phyloP scores from a whole-genome alignment of 2,113 vertebrate genomes.

The Upupa epops region DNA sequence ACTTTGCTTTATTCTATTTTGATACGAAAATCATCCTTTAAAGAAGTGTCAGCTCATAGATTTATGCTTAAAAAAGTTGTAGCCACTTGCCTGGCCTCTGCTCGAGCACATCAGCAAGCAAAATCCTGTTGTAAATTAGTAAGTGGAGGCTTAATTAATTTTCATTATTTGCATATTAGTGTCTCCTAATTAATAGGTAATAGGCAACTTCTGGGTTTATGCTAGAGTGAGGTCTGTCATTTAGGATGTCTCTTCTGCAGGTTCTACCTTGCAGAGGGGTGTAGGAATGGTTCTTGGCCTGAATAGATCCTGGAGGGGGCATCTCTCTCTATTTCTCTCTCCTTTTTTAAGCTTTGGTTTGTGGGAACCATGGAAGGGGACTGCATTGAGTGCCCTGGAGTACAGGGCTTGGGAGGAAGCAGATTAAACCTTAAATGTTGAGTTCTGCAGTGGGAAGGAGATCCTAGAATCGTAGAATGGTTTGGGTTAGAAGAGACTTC shows the following conservation, averaged over 20 bases:
- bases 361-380: too few species aligned
- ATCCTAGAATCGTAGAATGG: too few species aligned
- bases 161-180: constrained; percentile 35
- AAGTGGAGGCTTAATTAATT: constrained; percentile 49
- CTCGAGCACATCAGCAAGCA: not conserved
- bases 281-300: not conserved
- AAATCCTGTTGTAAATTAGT: constrained; percentile 2
- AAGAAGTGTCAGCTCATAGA: not conserved
- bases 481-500: too few species aligned
- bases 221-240: not conserved
- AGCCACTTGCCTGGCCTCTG: not conserved
- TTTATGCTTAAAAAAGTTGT: constrained; percentile 11
- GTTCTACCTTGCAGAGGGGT: not conserved
- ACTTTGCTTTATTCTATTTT: not conserved
- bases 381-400: not conserved
- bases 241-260: not conserved
- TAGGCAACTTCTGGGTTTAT: not conserved
- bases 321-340: not conserved
- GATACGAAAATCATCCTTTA: constrained; percentile 48
- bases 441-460: not conserved
- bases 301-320: accelerated
- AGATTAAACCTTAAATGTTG: not conserved
- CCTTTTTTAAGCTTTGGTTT: not conserved
- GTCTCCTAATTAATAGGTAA: constrained; percentile 37
- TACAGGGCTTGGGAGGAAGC: not conserved